These are phyloP conservation scores for Clupea harengus DNA, from an alignment of 2,113 vertebrate species.

Conservation along the genomic window DNA sequence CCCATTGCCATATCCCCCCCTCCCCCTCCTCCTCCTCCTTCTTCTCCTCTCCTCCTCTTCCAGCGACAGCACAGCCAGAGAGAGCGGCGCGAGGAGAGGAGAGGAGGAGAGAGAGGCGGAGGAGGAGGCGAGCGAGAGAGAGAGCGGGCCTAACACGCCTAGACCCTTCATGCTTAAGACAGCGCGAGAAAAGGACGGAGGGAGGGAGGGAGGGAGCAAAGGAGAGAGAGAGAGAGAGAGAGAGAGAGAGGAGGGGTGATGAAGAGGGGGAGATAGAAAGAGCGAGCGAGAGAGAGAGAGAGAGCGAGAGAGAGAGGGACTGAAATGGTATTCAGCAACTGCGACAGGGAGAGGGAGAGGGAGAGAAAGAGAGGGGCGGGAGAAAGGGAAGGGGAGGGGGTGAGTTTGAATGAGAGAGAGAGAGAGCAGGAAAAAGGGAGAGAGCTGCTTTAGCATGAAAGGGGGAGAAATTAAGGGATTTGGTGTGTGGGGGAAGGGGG, in stretches of 20 bases:
- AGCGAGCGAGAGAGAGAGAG: conserved; percentile 42
- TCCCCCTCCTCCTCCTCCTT: conserved; percentile 51
- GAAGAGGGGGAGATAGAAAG: conserved; percentile 24
- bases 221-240: background rate
- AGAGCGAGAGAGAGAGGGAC: background rate
- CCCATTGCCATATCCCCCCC: conserved; percentile 76
- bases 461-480: conserved; percentile 35
- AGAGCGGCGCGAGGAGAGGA: conserved; percentile 60
- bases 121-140: conserved; percentile 41
- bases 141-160: conserved; percentile 46
- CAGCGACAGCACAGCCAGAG: conserved; percentile 59
- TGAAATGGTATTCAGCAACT: background rate
- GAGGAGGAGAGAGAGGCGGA: conserved; percentile 41
- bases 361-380: conserved; percentile 48
- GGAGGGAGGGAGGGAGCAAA: background rate
- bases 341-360: conserved; percentile 28
- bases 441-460: conserved; percentile 32
- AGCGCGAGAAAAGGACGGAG: background rate
- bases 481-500: conserved; percentile 33
- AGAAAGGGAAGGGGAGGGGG: conserved; percentile 35
- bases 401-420: conserved; percentile 35
- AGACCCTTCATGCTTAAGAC: conserved; percentile 59
- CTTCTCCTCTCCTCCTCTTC: conserved; percentile 55
- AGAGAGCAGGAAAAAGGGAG: conserved; percentile 33
- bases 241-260: background rate